Conservation (phyloP, 2,888 invertebrate species). For the Dysmachus trigonus region DNA sequence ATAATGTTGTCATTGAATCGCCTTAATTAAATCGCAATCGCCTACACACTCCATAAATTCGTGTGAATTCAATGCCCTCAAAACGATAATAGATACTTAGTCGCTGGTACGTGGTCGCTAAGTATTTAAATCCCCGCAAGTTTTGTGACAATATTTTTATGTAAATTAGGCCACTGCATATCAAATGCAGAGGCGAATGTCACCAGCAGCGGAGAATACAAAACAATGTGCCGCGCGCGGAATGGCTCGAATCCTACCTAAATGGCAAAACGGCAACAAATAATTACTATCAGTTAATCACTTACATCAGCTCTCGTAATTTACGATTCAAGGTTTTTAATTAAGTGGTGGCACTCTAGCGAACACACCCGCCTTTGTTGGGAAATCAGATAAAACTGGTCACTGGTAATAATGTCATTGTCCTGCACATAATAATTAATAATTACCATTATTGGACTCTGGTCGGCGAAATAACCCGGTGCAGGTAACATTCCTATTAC, state of each 20-base stretch:
- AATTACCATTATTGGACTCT: slow-evolving; percentile 43
- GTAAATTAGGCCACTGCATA: background rate
- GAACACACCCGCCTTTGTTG: slow-evolving; percentile 35
- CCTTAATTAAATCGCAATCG: background rate
- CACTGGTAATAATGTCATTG: slow-evolving; percentile 39
- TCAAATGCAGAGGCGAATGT: background rate
- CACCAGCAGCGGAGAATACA: background rate
- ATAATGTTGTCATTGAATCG: background rate
- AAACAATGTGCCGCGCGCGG: background rate
- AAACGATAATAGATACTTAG: background rate
- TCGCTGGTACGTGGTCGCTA: background rate
- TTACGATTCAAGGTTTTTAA: slow-evolving; percentile 39
- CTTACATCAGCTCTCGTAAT: slow-evolving; percentile 5
- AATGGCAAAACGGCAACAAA: background rate
- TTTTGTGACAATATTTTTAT: background rate
- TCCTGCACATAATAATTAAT: slow-evolving; percentile 43
- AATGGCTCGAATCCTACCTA: background rate
- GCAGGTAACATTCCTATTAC: slow-evolving; percentile 36
- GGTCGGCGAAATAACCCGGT: background rate
- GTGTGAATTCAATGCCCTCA: background rate
- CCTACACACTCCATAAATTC: background rate
- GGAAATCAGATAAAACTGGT: slow-evolving; percentile 33
- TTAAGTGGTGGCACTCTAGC: slow-evolving; percentile 27
- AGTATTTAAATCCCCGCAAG: background rate
- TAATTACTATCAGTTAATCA: slow-evolving; percentile 23